A percentile compares a stretch with the other conserved stretches of the same genome.
Evolutionary conservation across 2,888 invertebrate species (phyloP).

Genomic region (Ophion ventricosus): DNA sequence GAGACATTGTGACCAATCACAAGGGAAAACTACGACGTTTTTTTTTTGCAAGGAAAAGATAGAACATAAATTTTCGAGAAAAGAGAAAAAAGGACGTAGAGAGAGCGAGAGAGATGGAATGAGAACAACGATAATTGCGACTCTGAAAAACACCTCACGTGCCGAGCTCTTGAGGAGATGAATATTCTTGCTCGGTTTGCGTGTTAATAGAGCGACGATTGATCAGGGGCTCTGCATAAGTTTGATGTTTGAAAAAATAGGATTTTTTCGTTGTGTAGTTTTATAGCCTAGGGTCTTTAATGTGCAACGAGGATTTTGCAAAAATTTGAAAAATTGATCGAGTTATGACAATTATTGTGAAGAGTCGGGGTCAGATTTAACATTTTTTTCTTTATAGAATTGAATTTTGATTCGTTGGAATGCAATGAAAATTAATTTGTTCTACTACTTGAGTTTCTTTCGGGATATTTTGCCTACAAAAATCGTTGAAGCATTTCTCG

Average conservation of each 20-base stretch:
- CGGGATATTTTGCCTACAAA: too few relatives aligned
- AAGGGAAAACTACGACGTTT: constrained; percentile 16
- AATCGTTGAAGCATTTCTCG: too few relatives aligned
- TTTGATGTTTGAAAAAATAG: too few relatives aligned
- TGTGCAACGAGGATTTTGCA: too few relatives aligned
- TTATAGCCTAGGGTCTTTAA: too few relatives aligned
- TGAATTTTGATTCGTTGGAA: too few relatives aligned
- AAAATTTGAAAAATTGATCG: too few relatives aligned
- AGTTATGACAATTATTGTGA: too few relatives aligned
- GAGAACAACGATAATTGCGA: background rate
- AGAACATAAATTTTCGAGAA: constrained; percentile 21
- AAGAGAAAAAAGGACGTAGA: constrained; percentile 8
- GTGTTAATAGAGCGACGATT: background rate
- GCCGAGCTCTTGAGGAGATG: background rate
- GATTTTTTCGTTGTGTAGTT: too few relatives aligned
- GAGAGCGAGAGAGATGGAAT: constrained; percentile 53
- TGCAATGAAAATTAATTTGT: background rate
- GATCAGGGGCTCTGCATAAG: background rate
- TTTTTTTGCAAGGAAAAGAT: constrained; percentile 59
- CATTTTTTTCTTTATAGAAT: too few relatives aligned
- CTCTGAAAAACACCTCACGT: background rate
- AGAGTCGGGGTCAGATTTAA: too few relatives aligned
- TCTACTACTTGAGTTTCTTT: background rate
- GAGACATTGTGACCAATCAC: constrained; percentile 1
- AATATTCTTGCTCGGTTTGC: background rate